A percentile compares a stretch with the other conserved stretches of the same genome.
Conservation (phyloP, 2,888 invertebrate genomes). For the Ormyrus labotus region DNA sequence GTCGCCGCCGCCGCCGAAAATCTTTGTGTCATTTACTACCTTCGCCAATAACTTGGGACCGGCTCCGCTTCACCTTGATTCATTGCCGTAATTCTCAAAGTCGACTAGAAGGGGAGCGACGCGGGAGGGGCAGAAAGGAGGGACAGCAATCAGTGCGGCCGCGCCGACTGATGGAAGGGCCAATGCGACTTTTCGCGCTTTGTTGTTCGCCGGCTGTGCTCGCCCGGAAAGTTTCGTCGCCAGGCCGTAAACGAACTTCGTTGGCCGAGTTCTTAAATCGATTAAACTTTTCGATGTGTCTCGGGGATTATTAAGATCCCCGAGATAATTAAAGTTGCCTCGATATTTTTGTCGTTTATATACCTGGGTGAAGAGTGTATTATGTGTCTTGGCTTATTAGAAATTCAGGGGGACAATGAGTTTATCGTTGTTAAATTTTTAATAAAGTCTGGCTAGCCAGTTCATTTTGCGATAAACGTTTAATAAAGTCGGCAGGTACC, state of each 20-base stretch:
- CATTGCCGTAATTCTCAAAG: constrained; percentile 25
- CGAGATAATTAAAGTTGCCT: too few relatives aligned
- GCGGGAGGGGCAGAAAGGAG: too few relatives aligned
- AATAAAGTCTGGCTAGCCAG: too few relatives aligned
- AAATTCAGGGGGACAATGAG: too few relatives aligned
- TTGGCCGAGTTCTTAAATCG: constrained; percentile 50
- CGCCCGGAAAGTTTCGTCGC: constrained; percentile 4
- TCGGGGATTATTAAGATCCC: neutral
- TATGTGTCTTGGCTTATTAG: too few relatives aligned
- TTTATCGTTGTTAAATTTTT: too few relatives aligned
- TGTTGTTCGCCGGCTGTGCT: constrained; percentile 4
- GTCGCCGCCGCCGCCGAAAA: neutral
- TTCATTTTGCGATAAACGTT: too few relatives aligned
- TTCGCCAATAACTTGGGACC: too few relatives aligned
- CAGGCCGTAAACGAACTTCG: constrained; percentile 60
- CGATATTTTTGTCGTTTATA: too few relatives aligned
- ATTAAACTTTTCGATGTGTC: constrained; percentile 30
- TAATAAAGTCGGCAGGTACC: too few relatives aligned
- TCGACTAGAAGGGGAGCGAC: neutral
- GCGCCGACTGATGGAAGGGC: constrained; percentile 1
- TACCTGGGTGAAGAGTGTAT: too few relatives aligned
- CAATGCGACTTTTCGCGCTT: constrained; percentile 10
- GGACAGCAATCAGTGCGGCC: neutral
- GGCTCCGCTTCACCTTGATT: constrained; percentile 12
- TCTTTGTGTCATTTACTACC: neutral